phyloP scores from a whole-genome alignment of 2,797 vertebrate species.

The Sebastes matsubarae region DNA sequence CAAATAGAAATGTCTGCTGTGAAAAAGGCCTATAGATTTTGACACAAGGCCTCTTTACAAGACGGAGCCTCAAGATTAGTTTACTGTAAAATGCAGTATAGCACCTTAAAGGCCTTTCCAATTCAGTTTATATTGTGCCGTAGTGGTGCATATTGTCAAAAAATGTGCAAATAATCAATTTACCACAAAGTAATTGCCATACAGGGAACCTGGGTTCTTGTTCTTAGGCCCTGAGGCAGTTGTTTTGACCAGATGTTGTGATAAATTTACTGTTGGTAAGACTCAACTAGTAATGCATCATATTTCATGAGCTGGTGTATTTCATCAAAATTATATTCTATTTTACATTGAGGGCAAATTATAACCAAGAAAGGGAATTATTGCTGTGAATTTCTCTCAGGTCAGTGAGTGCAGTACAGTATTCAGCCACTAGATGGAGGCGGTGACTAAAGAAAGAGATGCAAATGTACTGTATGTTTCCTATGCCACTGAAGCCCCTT shows the following conservation, averaged over 20 bases:
- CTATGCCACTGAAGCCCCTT: too few species aligned
- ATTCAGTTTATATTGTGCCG: background rate
- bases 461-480: too few species aligned
- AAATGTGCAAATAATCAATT: background rate
- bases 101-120: background rate
- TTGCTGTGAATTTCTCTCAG: background rate
- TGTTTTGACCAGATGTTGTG: background rate
- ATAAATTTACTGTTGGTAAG: background rate
- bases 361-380: background rate
- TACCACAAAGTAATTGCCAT: background rate
- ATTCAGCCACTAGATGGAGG: slow-evolving; percentile 61
- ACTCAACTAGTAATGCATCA: background rate
- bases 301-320: background rate
- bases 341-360: background rate
- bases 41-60: background rate
- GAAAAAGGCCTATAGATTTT: background rate
- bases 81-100: background rate
- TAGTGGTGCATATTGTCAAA: background rate
- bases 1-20: too few species aligned
- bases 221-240: background rate
- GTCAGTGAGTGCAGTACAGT: background rate
- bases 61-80: background rate
- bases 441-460: slow-evolving; percentile 21
- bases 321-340: background rate
- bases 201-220: background rate